Evolutionary conservation across 2,797 vertebrate genomes (phyloP), one percentile per base, ranked within the genome.

Genomic region (Neoniphon sammara): DNA sequence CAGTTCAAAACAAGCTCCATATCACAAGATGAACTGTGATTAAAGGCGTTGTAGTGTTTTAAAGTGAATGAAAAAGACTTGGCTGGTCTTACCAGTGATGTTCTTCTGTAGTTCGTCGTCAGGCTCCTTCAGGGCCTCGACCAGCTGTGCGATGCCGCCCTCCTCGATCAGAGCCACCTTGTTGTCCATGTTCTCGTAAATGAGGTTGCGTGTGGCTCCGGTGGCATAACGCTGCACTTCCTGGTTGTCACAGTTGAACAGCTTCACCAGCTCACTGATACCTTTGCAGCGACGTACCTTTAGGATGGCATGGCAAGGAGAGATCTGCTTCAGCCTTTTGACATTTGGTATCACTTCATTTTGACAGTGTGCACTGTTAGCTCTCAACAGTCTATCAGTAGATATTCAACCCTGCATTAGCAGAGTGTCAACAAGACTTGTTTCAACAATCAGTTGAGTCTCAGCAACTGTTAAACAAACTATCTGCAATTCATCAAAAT

Each of bases 31-130:
- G 14, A 70, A 0, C 18, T 57, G 30, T 61, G 17, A 70, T 42
- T 50, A 23, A 18, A n/a, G n/a, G 77, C 71, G 36, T 0, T 14
- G 42, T 77, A 70, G 30, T 49, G 25, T 56, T 52, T 44, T 50
- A 7, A 21, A 31, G 52, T 34, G 2, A 52, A 18, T 23, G 9
- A 31, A 9, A 7, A 10, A 12, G 1, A 20, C 20, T 0, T 8
- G 7, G 4, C 15, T 64, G 52, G 72, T 61, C 80, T 54, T 73
- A 99, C 97, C 98, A 31, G 97, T 98, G 86, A 99, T 96, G 1
- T 99, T 98, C 90, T 98, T 98, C 88, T 86, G 92, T 6, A 99
- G 94, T 86, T 99, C 98, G 0, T 97, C 96, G 0, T 98, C 96
- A 0, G 78, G 74, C 39, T 96, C 94, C 0, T 86, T 89, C 6